Evolutionary conservation across 2,113 vertebrate species (phyloP), one percentile per base, ranked within the genome.

Genomic region (Oreochromis aureus): DNA sequence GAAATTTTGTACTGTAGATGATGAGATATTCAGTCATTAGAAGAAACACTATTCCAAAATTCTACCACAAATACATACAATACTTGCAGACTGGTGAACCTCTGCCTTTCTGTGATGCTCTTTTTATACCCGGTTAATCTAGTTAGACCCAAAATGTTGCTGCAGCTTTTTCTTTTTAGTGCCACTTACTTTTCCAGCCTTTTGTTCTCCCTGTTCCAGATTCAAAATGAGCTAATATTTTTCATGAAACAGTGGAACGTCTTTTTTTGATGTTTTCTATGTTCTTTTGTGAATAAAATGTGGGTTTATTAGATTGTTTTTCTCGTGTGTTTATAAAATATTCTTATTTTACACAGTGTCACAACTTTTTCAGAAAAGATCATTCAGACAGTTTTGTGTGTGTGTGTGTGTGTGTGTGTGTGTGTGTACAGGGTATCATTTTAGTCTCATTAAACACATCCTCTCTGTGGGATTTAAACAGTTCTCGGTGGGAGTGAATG

Each of bases 391-490:
- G 15, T 30, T 53, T 7, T 53, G 56, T 59, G 27, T 58, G 51
- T 53, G 16, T 53, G 53, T 53, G 16, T 53, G 56, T 53, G 18
- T 53, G 58, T 55, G 9, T 73, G 1, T 73, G 39, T 73, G 73
- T 71, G 39, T 76, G 76, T 78, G 19, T 78, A 11, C 16, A 32
- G 4, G 6, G 10, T n/a, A 13, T 53, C 71, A n/a, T 32, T n/a
- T 78, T 36, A 48, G 2, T 27, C 71, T 78, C 18, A 53, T 78
- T 61, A 48, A 82, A 83, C 46, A 78, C 59, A 83, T 83, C 34
- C 18, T 59, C 85, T 63, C 48, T 36, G 22, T 71, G 85, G 88
- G 89, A 87, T 76, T 83, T 66, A 86, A 61, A 84, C n/a, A 59
- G 71, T 48, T 5, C 22, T 87, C 22, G 71, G 41, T 84, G 82